A percentile compares a stretch with the other conserved stretches of the same genome.
Evolutionary conservation across 2,888 invertebrate genomes (phyloP).

Genomic region (Molorchus minor): DNA sequence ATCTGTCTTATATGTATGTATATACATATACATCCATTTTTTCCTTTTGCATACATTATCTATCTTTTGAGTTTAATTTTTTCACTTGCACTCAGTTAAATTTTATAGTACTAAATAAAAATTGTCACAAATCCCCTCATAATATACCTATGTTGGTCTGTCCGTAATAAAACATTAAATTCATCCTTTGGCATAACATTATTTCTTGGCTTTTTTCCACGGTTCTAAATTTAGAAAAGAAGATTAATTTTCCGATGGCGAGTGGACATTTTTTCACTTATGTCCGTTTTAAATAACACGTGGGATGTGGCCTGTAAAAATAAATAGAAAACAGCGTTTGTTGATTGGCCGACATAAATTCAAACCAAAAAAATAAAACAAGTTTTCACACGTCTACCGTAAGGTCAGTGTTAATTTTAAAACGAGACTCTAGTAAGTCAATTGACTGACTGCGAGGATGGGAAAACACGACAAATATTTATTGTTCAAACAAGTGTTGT

Average conservation of each 20-base stretch:
- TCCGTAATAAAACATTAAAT: slow-evolving; percentile 17
- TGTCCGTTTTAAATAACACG: slow-evolving; percentile 16
- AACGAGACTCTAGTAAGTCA: no score
- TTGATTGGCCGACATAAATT: neutral
- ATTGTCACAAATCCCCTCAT: no score
- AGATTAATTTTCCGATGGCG: slow-evolving; percentile 17
- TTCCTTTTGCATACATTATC: no score
- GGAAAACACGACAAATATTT: no score
- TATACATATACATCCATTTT: no score
- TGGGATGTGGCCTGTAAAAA: slow-evolving; percentile 7
- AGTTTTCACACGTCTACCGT: neutral
- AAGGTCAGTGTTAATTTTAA: slow-evolving; percentile 1
- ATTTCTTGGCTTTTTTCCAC: slow-evolving; percentile 35
- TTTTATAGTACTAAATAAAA: no score
- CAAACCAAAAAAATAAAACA: neutral
- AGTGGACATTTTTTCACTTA: neutral
- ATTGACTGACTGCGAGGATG: no score
- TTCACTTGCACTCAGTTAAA: no score
- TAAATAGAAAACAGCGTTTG: neutral
- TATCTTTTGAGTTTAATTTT: no score
- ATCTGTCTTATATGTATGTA: no score
- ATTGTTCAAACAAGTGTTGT: no score
- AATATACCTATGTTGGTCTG: neutral
- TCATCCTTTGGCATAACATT: slow-evolving; percentile 28
- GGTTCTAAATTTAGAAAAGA: neutral